Percentiles rank a stretch among this genome's conserved stretches.
Evolutionary conservation across 23 tunicate species (phyloP).

Genomic region (Aplidium turbinatum): DNA sequence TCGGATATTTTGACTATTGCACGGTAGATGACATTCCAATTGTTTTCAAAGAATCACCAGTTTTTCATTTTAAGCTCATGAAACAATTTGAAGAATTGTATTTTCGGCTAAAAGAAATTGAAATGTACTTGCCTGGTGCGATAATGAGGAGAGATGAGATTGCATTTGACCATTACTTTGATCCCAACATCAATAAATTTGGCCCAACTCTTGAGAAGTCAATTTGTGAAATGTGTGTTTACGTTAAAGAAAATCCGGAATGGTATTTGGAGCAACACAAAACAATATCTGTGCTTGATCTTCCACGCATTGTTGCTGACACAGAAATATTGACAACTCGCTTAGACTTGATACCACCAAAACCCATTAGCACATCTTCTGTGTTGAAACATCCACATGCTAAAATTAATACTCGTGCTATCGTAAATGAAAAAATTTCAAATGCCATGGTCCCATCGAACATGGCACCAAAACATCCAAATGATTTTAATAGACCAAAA

Average conservation of each 20-base stretch:
- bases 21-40: conserved; percentile 31
- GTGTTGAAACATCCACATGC: too few relatives aligned
- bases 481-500: too few relatives aligned
- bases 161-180: conserved; percentile 38
- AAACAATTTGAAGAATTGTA: conserved; percentile 58
- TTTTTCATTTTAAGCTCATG: conserved; percentile 63
- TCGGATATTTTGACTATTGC: conserved; percentile 67
- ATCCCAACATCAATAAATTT: conserved; percentile 23
- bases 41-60: conserved; percentile 23
- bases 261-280: too few relatives aligned
- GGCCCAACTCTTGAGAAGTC: conserved; percentile 20
- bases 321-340: too few relatives aligned
- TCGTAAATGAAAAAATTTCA: too few relatives aligned
- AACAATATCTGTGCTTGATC: too few relatives aligned
- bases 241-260: conserved; percentile 20
- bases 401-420: too few relatives aligned
- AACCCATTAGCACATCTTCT: too few relatives aligned
- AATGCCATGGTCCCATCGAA: too few relatives aligned
- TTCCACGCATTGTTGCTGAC: too few relatives aligned
- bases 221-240: conserved; percentile 38
- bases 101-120: conserved; percentile 42
- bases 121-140: conserved; percentile 38
- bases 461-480: too few relatives aligned
- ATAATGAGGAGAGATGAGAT: conserved; percentile 27
- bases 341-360: too few relatives aligned